A percentile compares a stretch with the other conserved stretches of the same genome.
Conservation (phyloP, 2,113 vertebrate genomes). For the Pica pica region DNA sequence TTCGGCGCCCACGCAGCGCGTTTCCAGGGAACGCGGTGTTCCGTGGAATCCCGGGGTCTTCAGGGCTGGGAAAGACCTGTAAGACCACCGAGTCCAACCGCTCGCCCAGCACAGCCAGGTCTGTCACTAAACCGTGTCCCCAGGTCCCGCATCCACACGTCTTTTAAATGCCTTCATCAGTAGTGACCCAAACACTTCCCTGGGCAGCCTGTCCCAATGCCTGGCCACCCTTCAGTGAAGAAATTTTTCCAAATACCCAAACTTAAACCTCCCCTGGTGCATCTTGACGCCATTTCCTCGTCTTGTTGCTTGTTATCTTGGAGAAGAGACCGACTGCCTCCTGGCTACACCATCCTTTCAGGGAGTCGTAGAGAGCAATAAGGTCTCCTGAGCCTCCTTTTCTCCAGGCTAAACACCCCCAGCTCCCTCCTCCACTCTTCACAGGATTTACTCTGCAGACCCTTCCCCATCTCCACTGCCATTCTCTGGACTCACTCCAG, state of each 20-base stretch:
- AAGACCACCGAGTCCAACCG: fast-evolving
- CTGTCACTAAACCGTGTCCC: neutral
- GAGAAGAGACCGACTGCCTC: neutral
- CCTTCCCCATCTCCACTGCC: fast-evolving
- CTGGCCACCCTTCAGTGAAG: neutral
- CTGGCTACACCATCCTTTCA: too few species aligned
- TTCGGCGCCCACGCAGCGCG: fast-evolving
- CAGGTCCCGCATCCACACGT: fast-evolving
- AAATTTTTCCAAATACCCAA: neutral
- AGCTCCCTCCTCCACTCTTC: neutral
- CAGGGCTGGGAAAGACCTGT: neutral
- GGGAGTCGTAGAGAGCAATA: neutral
- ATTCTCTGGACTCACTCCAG: neutral
- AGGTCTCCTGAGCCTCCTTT: too few species aligned
- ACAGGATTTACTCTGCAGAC: neutral
- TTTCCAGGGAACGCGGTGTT: fast-evolving
- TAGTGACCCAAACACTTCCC: neutral
- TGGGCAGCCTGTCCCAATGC: neutral
- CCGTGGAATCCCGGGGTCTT: fast-evolving
- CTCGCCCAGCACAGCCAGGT: neutral
- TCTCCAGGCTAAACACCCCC: neutral
- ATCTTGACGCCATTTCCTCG: fast-evolving
- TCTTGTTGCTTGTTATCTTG: neutral
- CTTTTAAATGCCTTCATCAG: neutral
- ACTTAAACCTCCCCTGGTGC: neutral